Percentiles rank a stretch among this genome's conserved stretches.
Evolutionary conservation across 2,888 invertebrate species (phyloP).

Genomic region (Allacma fusca): DNA sequence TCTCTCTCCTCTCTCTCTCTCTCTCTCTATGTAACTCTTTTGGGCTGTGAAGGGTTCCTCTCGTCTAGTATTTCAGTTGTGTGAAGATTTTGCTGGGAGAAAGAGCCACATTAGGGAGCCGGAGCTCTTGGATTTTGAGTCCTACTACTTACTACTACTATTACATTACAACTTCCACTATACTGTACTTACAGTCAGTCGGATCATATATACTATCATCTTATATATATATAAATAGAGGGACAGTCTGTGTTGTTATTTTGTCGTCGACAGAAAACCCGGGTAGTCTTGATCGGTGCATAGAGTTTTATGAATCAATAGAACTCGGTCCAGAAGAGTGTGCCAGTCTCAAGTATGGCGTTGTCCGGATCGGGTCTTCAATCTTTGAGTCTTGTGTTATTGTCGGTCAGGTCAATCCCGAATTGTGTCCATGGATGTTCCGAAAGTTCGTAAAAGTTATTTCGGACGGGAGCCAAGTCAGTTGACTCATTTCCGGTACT

Average conservation of each 20-base stretch:
- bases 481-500: too few relatives aligned
- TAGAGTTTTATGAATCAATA: conserved; percentile 44
- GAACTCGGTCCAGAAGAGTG: conserved; percentile 29
- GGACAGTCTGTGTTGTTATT: background rate
- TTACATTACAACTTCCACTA: too few relatives aligned
- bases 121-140: conserved; percentile 20
- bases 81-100: conserved; percentile 1
- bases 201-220: too few relatives aligned
- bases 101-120: background rate
- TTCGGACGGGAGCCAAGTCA: too few relatives aligned
- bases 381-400: background rate
- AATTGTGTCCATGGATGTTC: too few relatives aligned
- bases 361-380: conserved; percentile 35
- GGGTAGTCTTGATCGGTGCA: conserved; percentile 32
- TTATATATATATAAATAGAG: too few relatives aligned
- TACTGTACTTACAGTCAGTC: too few relatives aligned
- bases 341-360: conserved; percentile 41
- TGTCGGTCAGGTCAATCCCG: too few relatives aligned
- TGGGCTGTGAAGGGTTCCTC: conserved; percentile 13
- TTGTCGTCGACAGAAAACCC: conserved; percentile 24
- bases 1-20: too few relatives aligned
- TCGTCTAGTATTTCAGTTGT: background rate
- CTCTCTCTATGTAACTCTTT: background rate
- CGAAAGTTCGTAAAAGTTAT: too few relatives aligned
- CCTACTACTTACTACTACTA: too few relatives aligned